Evolutionary conservation across 2,888 invertebrate species (phyloP), one percentile per base, ranked within the genome.

Genomic region (Tetragnatha montana): DNA sequence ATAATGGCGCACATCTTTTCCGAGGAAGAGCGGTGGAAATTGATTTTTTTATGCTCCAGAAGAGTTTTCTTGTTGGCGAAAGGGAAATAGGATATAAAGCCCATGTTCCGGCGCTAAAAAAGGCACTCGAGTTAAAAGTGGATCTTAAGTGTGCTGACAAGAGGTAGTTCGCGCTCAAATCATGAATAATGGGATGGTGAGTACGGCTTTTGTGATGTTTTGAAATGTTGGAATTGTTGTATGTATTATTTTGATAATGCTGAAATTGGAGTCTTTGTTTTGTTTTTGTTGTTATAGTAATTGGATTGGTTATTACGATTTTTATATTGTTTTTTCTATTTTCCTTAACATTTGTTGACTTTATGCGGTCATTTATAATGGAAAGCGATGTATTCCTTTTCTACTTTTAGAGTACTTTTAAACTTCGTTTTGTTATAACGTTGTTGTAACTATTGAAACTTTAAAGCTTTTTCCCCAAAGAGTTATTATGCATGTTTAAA

Each of bases 71-170:
- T 74, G 73, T 22, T 60, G 60, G n/a, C 10, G 35, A 22, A 10
- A 74, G 82, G 82, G 60, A 74, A 78, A 51, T 60, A 19, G 51
- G 22, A 74, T 82, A 82, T 82, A 82, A 82, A 73, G 82, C 73
- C 8, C 35, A 74, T 82, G 17, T 82, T 82, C 82, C 82, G 82
- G 82, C 50, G 60, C n/a, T 47, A 49, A 35, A 74, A 73, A 74
- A 60, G 51, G 35, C 21, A 70, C 50, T 82, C 51, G 14, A 10
- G 73, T 51, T 60, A 21, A 71, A 60, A 22, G 73, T n/a, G 51
- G 35, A 22, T 21, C 14, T 8, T 50, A 81, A 81, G 73, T 73
- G 17, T 51, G 50, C 60, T 35, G 82, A 22, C 22, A 68, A 69
- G 70, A 17, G 6, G 60, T 74, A 74, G 35, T 73, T n/a, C 73